Evolutionary conservation across 1,140 invertebrate genomes (phyloP).

Genomic region (Drosophila tristis): DNA sequence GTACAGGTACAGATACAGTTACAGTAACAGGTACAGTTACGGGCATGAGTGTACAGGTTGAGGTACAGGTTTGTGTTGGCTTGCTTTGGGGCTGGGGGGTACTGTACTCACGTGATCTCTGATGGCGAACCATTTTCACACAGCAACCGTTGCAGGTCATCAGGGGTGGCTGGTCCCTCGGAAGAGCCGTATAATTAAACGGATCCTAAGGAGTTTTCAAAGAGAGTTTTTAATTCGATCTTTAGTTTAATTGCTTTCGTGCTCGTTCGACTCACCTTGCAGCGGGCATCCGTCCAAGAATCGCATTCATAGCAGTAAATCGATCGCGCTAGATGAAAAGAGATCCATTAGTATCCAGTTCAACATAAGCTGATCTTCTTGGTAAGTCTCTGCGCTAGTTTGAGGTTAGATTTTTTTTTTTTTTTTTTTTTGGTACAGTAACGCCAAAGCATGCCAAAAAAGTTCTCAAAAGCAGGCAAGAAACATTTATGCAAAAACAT

Average conservation of each 20-base stretch:
- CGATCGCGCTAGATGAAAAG: conserved; percentile 87
- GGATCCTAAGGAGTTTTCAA: conserved; percentile 87
- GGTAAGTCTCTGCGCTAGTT: conserved; percentile 20
- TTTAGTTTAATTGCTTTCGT: background rate
- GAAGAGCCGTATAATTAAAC: conserved; percentile 95
- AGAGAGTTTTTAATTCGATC: background rate
- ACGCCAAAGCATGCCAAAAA: conserved; percentile 40
- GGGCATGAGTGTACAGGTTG: background rate
- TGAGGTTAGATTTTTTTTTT: conserved; percentile 19
- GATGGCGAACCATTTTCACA: conserved; percentile 96
- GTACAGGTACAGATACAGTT: too few species aligned
- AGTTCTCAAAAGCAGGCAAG: conserved; percentile 19
- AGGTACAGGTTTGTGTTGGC: background rate
- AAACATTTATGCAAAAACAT: conserved; percentile 18
- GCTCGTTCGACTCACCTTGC: conserved; percentile 85
- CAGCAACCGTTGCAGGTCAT: conserved; percentile 96
- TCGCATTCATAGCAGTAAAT: conserved; percentile 97
- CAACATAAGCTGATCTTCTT: background rate
- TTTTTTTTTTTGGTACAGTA: conserved; percentile 20
- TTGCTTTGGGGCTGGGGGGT: background rate
- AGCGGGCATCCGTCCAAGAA: conserved; percentile 93
- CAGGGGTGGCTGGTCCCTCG: conserved; percentile 92
- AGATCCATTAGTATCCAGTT: conserved; percentile 38
- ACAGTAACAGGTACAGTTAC: too few species aligned
- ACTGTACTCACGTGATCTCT: conserved; percentile 92